Conservation (phyloP, 2,113 vertebrate genomes). For the Murina feae region DNA sequence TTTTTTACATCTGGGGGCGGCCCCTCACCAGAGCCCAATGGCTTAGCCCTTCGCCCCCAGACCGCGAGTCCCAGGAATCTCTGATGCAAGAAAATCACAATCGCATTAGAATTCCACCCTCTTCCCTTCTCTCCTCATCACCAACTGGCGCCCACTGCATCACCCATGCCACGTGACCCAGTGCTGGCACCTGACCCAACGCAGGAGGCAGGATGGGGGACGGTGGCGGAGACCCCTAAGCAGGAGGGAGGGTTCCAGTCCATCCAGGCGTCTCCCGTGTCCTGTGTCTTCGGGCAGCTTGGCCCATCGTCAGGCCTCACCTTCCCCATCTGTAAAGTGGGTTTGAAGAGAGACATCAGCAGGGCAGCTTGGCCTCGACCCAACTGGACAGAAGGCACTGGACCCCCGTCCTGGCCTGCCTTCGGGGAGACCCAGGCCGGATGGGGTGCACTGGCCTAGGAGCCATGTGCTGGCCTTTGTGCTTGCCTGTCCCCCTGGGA, state of each 20-base stretch:
- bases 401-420: rapidly evolving
- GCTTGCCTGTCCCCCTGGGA: not conserved
- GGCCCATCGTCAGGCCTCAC: rapidly evolving
- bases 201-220: too few species aligned
- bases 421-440: rapidly evolving
- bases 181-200: not conserved
- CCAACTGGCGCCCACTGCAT: rapidly evolving
- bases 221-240: rapidly evolving
- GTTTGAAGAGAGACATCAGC: not conserved
- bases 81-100: rapidly evolving
- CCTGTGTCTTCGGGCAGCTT: too few species aligned
- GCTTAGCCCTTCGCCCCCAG: rapidly evolving
- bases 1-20: rapidly evolving
- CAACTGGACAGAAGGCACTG: rapidly evolving
- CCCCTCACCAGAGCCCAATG: rapidly evolving
- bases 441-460: not conserved
- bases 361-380: rapidly evolving
- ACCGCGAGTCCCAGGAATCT: rapidly evolving
- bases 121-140: rapidly evolving
- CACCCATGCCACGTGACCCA: rapidly evolving
- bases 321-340: not conserved
- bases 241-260: not conserved
- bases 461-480: not conserved
- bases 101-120: rapidly evolving
- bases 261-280: rapidly evolving